Conservation (phyloP, 1,140 invertebrate species). For the Neotoxoptera formosana region DNA sequence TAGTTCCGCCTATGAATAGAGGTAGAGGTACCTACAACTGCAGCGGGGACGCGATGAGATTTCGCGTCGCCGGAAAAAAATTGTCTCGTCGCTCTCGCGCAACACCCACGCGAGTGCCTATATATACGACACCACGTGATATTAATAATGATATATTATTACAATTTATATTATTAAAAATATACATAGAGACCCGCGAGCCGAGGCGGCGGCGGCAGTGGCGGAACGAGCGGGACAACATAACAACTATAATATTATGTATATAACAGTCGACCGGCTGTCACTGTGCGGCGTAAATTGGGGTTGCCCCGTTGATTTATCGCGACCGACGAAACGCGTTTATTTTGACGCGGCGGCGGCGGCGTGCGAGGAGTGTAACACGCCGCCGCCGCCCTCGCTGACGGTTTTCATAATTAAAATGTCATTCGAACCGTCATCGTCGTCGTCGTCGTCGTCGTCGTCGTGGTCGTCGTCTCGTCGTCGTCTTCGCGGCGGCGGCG, state of each 20-base stretch:
- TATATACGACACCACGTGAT: not conserved
- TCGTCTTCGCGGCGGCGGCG: not conserved
- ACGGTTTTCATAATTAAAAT: conserved; percentile 57
- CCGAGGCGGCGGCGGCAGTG: not conserved
- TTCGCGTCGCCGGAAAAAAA: not conserved
- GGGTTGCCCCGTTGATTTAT: conserved; percentile 56
- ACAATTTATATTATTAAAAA: not conserved
- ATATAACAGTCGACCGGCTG: conserved; percentile 21
- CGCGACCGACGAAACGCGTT: conserved; percentile 34
- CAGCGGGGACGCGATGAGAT: not conserved
- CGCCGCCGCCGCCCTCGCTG: conserved; percentile 27
- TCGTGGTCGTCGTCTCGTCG: not conserved
- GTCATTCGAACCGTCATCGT: conserved; percentile 48
- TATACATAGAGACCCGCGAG: not conserved
- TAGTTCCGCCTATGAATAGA: no score
- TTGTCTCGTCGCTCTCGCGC: not conserved
- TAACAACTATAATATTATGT: not conserved
- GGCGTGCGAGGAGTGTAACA: not conserved
- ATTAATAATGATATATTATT: not conserved
- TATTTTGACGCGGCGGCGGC: conserved; percentile 34
- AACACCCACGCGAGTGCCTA: not conserved
- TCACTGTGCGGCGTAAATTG: conserved; percentile 40
- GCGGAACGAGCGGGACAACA: not conserved
- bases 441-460: not conserved
- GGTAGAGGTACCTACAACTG: no score